Evolutionary conservation across 2,888 invertebrate genomes (phyloP).

Genomic region (Coelinius sp.): DNA sequence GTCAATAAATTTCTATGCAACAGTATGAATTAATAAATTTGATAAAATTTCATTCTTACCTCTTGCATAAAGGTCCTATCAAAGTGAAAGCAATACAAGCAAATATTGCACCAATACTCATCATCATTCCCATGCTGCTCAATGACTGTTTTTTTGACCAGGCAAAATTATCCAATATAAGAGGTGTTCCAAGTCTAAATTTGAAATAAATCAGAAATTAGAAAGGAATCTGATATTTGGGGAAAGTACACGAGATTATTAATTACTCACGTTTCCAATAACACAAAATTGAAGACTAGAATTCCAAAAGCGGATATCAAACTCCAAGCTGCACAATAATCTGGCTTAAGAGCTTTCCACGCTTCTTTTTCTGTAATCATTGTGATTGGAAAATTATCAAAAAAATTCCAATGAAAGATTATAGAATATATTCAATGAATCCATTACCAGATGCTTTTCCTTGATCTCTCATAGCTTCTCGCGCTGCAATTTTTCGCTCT

Average conservation of each 20-base stretch:
- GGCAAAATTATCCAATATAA: constrained; percentile 92
- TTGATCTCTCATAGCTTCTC: constrained; percentile 83
- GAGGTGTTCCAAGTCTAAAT: constrained; percentile 80
- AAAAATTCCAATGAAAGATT: background rate
- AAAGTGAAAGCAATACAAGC: constrained; percentile 82
- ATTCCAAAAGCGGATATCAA: constrained; percentile 86
- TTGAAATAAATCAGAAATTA: constrained; percentile 3
- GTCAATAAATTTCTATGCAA: background rate
- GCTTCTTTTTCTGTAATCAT: constrained; percentile 78
- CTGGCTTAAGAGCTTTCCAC: constrained; percentile 80
- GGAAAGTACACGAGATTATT: background rate
- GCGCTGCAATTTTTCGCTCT: constrained; percentile 83
- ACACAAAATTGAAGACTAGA: constrained; percentile 88
- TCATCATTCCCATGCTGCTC: constrained; percentile 85
- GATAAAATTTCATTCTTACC: constrained; percentile 58
- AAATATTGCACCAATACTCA: constrained; percentile 85
- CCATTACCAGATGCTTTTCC: constrained; percentile 76
- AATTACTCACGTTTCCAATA: constrained; percentile 82
- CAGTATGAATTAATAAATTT: background rate
- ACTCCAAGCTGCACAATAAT: constrained; percentile 84
- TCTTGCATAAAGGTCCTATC: constrained; percentile 80
- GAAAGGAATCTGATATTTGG: background rate
- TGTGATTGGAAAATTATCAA: constrained; percentile 24
- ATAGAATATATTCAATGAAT: background rate
- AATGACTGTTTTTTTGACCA: constrained; percentile 85